A percentile compares a stretch with the other conserved stretches of the same genome.
Conservation (phyloP, 2,888 invertebrate genomes). For the Apamea sordens region DNA sequence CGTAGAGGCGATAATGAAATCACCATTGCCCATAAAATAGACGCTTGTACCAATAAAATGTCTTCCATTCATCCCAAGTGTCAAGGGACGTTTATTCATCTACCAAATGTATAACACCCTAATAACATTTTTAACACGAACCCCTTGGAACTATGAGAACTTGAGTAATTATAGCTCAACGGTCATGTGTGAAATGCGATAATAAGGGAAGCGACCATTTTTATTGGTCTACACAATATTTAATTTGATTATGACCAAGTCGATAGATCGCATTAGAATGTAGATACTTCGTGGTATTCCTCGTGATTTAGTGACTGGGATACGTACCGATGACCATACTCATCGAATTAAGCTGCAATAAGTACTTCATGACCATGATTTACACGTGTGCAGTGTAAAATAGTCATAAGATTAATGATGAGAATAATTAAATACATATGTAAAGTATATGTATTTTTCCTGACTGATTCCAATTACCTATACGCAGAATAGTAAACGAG, state of each 20-base stretch:
- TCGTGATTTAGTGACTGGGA: neutral
- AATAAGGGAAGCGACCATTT: slow-evolving; percentile 79
- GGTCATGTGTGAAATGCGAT: slow-evolving; percentile 85
- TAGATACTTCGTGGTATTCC: slow-evolving; percentile 24
- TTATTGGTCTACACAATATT: slow-evolving; percentile 75
- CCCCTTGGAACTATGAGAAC: slow-evolving; percentile 81
- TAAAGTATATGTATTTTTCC: neutral
- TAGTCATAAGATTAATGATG: neutral
- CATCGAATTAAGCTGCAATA: neutral
- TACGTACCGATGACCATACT: neutral
- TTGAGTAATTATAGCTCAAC: slow-evolving; percentile 81
- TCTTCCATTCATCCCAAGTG: slow-evolving; percentile 51
- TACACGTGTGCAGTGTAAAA: slow-evolving; percentile 8
- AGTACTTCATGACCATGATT: neutral
- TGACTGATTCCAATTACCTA: neutral
- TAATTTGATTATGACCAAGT: slow-evolving; percentile 81
- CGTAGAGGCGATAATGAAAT: slow-evolving; percentile 60
- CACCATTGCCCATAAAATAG: slow-evolving; percentile 53
- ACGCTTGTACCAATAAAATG: slow-evolving; percentile 53
- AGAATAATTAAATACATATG: slow-evolving; percentile 8
- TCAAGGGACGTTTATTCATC: slow-evolving; percentile 54
- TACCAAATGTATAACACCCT: slow-evolving; percentile 65
- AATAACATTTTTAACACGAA: slow-evolving; percentile 65
- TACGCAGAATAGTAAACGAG: neutral
- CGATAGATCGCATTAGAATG: slow-evolving; percentile 59